phyloP scores from a whole-genome alignment of 2,888 invertebrate species.

The Amaurobius ferox region DNA sequence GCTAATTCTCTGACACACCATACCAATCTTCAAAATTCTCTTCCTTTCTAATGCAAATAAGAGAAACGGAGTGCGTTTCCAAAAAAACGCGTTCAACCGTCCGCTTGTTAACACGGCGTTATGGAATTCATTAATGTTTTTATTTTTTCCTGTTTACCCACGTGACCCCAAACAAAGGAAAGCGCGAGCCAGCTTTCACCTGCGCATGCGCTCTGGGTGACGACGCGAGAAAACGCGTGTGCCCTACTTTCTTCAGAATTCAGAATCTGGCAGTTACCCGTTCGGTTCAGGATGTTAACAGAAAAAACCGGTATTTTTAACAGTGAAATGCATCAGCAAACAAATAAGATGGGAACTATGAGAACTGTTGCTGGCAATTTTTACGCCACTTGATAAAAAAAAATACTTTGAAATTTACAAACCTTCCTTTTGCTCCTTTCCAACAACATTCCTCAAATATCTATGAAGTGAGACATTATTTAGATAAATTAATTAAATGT shows the following conservation, averaged over 20 bases:
- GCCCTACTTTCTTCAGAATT: not conserved
- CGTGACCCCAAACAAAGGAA: constrained; percentile 7
- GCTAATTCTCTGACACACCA: not conserved
- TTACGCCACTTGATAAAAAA: not conserved
- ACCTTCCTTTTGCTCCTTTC: not conserved
- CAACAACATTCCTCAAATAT: not conserved
- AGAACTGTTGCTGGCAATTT: not conserved
- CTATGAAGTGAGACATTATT: too few species aligned
- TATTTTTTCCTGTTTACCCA: constrained; percentile 5
- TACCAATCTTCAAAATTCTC: too few species aligned
- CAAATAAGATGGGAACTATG: not conserved
- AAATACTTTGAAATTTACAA: not conserved
- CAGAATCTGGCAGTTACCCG: constrained; percentile 3
- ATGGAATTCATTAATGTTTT: not conserved
- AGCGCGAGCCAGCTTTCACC: constrained; percentile 16
- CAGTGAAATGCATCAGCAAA: constrained; percentile 11
- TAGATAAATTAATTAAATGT: too few species aligned
- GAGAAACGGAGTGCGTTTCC: not conserved
- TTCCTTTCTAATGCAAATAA: not conserved
- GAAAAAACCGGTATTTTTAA: constrained; percentile 16
- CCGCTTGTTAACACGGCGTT: constrained; percentile 9
- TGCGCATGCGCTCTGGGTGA: not conserved
- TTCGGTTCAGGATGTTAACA: constrained; percentile 9
- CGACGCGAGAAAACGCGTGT: constrained; percentile 14
- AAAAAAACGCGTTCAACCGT: constrained; percentile 4